Conservation (phyloP, 64 coral and sea anemone genomes). For the Porites australiensis region DNA sequence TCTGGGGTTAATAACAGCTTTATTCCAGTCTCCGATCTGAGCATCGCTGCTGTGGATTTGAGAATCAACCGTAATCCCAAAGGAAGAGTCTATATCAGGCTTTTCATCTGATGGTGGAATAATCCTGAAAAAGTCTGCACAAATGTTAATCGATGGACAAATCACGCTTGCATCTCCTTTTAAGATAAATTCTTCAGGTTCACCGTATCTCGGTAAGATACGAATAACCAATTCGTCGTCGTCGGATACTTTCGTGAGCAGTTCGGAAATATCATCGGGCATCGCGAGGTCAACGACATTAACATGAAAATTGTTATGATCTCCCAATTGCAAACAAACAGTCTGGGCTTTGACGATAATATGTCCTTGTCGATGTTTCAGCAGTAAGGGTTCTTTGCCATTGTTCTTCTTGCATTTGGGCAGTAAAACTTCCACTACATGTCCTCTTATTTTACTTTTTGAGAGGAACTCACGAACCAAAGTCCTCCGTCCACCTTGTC, state of each 20-base stretch:
- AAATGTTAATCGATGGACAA: background rate
- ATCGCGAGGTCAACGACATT: background rate
- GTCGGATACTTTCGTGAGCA: constrained; percentile 18
- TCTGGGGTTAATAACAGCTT: background rate
- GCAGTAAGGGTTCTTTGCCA: background rate
- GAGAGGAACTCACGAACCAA: background rate
- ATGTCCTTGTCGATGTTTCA: background rate
- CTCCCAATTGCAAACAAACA: constrained; percentile 22
- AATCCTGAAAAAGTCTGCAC: background rate
- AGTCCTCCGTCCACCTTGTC: background rate
- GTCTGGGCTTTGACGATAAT: background rate
- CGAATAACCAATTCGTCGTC: background rate
- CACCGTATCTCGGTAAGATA: background rate
- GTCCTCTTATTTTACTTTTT: background rate
- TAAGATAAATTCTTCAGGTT: background rate
- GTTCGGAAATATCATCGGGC: background rate
- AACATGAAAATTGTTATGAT: background rate
- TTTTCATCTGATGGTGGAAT: background rate
- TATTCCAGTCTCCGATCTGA: background rate
- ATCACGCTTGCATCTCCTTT: background rate
- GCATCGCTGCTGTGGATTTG: background rate
- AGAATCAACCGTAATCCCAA: background rate
- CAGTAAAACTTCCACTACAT: constrained; percentile 1
- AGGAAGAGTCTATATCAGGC: background rate
- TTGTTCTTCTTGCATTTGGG: background rate